phyloP scores from a whole-genome alignment of 2,888 invertebrate genomes.

The Therioaphis trifolii region DNA sequence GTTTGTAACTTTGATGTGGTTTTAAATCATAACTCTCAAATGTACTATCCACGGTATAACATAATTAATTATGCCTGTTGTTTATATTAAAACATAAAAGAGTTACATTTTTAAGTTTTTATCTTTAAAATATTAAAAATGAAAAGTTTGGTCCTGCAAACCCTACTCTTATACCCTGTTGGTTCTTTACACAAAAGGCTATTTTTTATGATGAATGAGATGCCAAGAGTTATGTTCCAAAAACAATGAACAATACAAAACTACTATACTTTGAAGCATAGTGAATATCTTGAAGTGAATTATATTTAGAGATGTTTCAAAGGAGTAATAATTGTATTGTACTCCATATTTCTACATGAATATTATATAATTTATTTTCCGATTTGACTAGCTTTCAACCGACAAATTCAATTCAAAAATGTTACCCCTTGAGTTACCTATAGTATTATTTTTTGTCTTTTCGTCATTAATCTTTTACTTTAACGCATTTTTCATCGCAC shows the following conservation, averaged over 20 bases:
- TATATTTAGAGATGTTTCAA: slow-evolving; percentile 5
- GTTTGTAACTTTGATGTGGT: neutral
- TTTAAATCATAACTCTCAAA: slow-evolving; percentile 8
- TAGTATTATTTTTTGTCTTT: too few relatives aligned
- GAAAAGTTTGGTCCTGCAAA: neutral
- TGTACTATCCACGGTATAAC: neutral
- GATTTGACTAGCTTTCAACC: neutral
- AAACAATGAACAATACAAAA: slow-evolving; percentile 38
- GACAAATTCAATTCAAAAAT: neutral
- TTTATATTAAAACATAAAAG: slow-evolving; percentile 36
- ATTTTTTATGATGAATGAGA: slow-evolving; percentile 41
- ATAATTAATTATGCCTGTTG: slow-evolving; percentile 9
- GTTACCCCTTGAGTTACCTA: neutral
- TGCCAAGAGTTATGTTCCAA: slow-evolving; percentile 28
- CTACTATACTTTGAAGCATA: slow-evolving; percentile 8
- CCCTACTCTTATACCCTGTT: neutral
- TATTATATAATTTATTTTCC: neutral
- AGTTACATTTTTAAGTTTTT: slow-evolving; percentile 31
- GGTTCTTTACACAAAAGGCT: slow-evolving; percentile 11
- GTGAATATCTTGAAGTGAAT: slow-evolving; percentile 39
- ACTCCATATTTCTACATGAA: neutral
- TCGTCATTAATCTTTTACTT: too few relatives aligned
- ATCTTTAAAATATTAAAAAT: slow-evolving; percentile 22
- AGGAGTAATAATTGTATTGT: neutral
- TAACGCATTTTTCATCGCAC: too few relatives aligned